Percentiles rank a stretch among this genome's conserved stretches.
Evolutionary conservation across 1,140 invertebrate species (phyloP).

Genomic region (Conus ventricosus): DNA sequence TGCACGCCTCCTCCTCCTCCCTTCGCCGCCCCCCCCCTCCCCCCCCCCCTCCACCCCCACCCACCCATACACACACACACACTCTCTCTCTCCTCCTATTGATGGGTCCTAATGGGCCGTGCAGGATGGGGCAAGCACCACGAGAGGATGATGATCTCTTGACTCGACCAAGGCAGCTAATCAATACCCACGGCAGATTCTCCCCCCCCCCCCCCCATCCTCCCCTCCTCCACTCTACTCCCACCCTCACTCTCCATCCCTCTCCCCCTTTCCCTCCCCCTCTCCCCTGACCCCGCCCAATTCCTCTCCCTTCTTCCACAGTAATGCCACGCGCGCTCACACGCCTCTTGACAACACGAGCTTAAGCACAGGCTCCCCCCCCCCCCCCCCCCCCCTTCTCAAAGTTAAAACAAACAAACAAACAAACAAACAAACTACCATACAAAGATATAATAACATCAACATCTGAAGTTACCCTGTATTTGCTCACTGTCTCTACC

Average conservation of each 20-base stretch:
- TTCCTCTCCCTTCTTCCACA: background rate
- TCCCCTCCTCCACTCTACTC: background rate
- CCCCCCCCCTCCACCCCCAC: no score
- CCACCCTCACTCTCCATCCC: background rate
- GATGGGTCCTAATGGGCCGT: background rate
- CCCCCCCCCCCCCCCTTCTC: no score
- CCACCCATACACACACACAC: no score
- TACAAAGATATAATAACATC: no score
- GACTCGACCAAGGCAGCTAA: background rate
- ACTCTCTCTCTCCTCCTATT: no score
- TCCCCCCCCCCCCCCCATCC: background rate
- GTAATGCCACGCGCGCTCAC: background rate
- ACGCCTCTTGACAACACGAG: background rate
- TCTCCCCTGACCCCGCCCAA: background rate
- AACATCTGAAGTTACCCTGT: no score
- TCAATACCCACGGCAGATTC: background rate
- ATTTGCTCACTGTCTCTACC: no score
- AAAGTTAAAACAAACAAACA: no score
- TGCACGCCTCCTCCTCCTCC: background rate
- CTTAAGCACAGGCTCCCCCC: no score
- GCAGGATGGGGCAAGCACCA: background rate
- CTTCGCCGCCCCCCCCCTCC: no score
- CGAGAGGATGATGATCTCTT: background rate
- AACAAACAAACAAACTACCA: no score
- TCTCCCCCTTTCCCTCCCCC: background rate